Evolutionary conservation across 2,113 vertebrate genomes (phyloP), one percentile per base, ranked within the genome.

Genomic region (Propithecus coquereli): DNA sequence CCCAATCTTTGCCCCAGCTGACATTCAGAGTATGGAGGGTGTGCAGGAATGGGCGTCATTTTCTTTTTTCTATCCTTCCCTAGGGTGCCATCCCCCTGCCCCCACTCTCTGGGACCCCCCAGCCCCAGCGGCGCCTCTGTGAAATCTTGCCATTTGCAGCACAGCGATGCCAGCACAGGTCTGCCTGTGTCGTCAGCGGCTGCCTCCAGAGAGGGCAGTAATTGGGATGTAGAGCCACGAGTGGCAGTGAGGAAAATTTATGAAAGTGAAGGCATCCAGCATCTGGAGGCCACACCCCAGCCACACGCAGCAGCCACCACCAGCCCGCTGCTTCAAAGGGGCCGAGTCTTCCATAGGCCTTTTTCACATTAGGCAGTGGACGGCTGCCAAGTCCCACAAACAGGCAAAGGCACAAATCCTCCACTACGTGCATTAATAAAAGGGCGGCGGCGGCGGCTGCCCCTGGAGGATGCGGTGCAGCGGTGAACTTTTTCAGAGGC

Each of bases 321-420:
- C 87, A 73, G 87, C 96, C 86, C 34, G 57, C 87, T 77, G 98
- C 98, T 98, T 98, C 98, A 98, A 98, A 98, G 97, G 10, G 13
- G 97, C 84, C 4, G 14, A 57, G 13, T 92, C 94, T 94, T 90
- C 93, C 93, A 86, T 79, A 88, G 96, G 96, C 88, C 71, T 97
- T 98, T 97, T 98, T 95, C 94, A 91, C 97, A 98, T 98, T 97
- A 98, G 97, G 93, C 76, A 1, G 10, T 96, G 97, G 98, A 97
- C 27, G 83, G 86, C 57, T 94, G 98, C 98, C 98, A 98, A 97
- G 94, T 80, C 96, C 94, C 96, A 93, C 88, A 98, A 96, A 66
- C 93, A 80, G 74, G 95, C 92, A 85, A 89, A 94, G 92, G 96
- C 97, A 94, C 0, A 54, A 96, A 73, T 83, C 95, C 92, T 98